Percentiles rank a stretch among this genome's conserved stretches.
Evolutionary conservation across 2,888 invertebrate species (phyloP).

Genomic region (Eustalomyia histrio): DNA sequence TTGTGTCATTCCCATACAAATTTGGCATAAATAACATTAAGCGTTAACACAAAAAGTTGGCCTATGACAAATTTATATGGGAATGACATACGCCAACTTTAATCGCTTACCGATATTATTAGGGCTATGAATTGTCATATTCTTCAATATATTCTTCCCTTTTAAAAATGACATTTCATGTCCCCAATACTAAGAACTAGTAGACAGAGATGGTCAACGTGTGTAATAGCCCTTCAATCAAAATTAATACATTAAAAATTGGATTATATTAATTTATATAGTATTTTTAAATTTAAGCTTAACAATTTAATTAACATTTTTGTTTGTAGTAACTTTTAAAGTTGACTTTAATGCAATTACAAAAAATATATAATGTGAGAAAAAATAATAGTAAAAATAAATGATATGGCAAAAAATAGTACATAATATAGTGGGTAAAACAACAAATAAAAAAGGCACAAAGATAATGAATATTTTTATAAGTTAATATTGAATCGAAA

Average conservation of each 20-base stretch:
- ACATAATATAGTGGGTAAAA: slow-evolving; percentile 26
- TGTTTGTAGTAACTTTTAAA: slow-evolving; percentile 53
- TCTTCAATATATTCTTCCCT: too few species aligned
- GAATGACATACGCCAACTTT: too few species aligned
- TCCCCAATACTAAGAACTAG: too few species aligned
- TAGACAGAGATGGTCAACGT: too few species aligned
- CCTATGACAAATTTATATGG: too few species aligned
- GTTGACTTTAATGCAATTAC: slow-evolving; percentile 56
- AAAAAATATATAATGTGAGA: slow-evolving; percentile 19
- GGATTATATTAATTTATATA: not conserved
- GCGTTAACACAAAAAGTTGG: too few species aligned
- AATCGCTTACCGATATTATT: too few species aligned
- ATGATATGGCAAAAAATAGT: slow-evolving; percentile 55
- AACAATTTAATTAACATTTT: slow-evolving; percentile 41
- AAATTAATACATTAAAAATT: slow-evolving; percentile 11
- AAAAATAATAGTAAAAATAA: slow-evolving; percentile 31
- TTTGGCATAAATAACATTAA: too few species aligned
- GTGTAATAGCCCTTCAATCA: too few species aligned
- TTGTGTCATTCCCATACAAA: too few species aligned
- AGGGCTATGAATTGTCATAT: too few species aligned
- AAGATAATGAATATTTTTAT: slow-evolving; percentile 19
- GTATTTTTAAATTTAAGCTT: slow-evolving; percentile 25
- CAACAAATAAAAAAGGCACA: slow-evolving; percentile 52
- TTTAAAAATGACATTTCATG: too few species aligned
- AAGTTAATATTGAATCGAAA: not conserved